A percentile compares a stretch with the other conserved stretches of the same genome.
Conservation (phyloP, 2,113 vertebrate genomes). For the Myotis yumanensis region DNA sequence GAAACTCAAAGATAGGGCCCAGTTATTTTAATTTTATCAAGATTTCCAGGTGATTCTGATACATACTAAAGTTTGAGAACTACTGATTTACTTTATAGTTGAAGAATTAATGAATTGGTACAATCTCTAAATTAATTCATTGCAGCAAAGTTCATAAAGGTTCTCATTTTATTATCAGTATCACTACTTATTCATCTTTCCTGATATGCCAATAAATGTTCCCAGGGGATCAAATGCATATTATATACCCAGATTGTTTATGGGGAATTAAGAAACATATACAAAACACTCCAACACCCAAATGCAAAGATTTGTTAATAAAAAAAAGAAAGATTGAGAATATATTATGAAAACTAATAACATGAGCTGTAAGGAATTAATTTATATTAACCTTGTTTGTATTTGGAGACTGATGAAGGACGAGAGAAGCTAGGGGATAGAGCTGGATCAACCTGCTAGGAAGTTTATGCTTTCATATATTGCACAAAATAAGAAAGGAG, state of each 20-base stretch:
- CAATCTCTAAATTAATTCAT: not conserved
- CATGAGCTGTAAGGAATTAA: not conserved
- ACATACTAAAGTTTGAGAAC: not conserved
- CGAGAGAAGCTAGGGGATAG: not conserved
- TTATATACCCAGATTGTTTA: not conserved
- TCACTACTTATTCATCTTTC: not conserved
- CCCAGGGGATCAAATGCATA: not conserved
- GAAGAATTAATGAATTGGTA: not conserved
- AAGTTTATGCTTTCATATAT: not conserved
- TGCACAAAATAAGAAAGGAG: not conserved
- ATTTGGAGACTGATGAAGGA: not conserved
- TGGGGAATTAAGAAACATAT: not conserved
- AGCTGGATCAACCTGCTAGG: not conserved
- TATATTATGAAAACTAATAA: not conserved
- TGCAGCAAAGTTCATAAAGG: not conserved
- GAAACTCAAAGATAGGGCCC: not conserved
- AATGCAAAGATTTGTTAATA: not conserved
- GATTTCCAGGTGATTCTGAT: not conserved
- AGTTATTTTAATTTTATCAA: slow-evolving; percentile 5
- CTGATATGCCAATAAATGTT: not conserved
- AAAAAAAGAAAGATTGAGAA: not conserved
- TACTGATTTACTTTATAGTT: not conserved
- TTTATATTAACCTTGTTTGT: not conserved
- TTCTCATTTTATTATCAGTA: not conserved
- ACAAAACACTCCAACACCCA: not conserved